Evolutionary conservation across 2,888 invertebrate species (phyloP).

Genomic region (Hesperia comma): DNA sequence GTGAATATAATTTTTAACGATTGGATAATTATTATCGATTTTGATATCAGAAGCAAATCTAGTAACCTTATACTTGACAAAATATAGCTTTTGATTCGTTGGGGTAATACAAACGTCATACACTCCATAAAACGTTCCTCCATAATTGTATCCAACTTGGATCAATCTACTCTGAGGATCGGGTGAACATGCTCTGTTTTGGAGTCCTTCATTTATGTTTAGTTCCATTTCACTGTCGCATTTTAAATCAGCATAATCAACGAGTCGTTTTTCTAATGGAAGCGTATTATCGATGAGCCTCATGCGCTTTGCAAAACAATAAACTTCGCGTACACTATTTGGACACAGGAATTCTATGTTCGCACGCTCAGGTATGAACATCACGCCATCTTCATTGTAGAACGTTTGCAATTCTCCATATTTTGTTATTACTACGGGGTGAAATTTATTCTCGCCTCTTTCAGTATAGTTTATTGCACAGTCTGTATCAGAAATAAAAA

Average conservation of each 20-base stretch:
- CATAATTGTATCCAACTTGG: neutral
- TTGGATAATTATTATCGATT: neutral
- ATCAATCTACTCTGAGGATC: conserved; percentile 11
- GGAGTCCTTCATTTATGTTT: neutral
- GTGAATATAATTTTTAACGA: neutral
- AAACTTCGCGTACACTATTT: neutral
- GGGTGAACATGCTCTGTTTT: neutral
- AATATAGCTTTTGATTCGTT: neutral
- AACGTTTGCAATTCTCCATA: neutral
- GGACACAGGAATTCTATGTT: neutral
- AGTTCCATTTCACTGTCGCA: conserved; percentile 13
- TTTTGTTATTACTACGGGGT: neutral
- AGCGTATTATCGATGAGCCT: neutral
- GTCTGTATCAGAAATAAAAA: neutral
- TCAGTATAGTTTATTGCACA: conserved; percentile 5
- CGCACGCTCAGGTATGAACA: conserved; percentile 14
- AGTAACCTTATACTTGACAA: neutral
- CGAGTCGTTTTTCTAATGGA: neutral
- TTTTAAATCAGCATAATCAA: conserved; percentile 16
- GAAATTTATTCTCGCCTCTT: neutral
- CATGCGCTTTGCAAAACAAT: conserved; percentile 4
- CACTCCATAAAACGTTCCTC: neutral
- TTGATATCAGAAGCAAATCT: conserved; percentile 12
- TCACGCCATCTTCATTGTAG: conserved; percentile 15
- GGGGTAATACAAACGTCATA: conserved; percentile 19